Conservation (phyloP, 1,140 invertebrate genomes). For the Sipha flava region DNA sequence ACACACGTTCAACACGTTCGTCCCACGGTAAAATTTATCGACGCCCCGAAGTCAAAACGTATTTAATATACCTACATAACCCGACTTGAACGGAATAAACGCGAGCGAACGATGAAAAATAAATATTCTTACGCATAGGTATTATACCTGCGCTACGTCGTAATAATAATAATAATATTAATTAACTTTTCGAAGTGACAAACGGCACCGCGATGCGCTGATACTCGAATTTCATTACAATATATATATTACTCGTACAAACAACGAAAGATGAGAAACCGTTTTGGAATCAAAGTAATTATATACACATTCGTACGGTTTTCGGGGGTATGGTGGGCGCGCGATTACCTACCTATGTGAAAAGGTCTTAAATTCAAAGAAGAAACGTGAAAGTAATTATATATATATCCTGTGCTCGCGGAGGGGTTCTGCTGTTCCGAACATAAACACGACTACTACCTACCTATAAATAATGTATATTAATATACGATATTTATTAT, state of each 20-base stretch:
- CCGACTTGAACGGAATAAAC: background rate
- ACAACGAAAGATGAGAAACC: background rate
- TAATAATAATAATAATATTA: slow-evolving; percentile 2
- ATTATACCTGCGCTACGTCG: background rate
- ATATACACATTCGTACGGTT: slow-evolving; percentile 11
- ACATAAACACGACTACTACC: too few species aligned
- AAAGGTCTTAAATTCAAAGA: slow-evolving; percentile 6
- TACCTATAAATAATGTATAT: background rate
- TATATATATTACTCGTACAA: background rate
- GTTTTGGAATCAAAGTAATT: background rate
- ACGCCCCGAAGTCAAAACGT: slow-evolving; percentile 4
- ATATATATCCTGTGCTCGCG: background rate
- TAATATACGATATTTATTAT: too few species aligned
- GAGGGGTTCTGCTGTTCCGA: background rate
- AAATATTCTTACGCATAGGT: background rate
- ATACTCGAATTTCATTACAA: background rate
- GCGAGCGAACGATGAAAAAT: background rate
- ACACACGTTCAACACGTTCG: background rate
- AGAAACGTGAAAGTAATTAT: slow-evolving; percentile 6
- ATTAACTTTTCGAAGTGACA: background rate
- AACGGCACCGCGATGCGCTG: background rate
- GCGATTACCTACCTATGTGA: background rate
- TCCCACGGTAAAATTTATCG: slow-evolving; percentile 18
- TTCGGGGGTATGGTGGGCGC: background rate
- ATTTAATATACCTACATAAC: background rate